Base-by-base conservation (phyloP, 2,888 invertebrate species). In the Acleris holmiana region DNA sequence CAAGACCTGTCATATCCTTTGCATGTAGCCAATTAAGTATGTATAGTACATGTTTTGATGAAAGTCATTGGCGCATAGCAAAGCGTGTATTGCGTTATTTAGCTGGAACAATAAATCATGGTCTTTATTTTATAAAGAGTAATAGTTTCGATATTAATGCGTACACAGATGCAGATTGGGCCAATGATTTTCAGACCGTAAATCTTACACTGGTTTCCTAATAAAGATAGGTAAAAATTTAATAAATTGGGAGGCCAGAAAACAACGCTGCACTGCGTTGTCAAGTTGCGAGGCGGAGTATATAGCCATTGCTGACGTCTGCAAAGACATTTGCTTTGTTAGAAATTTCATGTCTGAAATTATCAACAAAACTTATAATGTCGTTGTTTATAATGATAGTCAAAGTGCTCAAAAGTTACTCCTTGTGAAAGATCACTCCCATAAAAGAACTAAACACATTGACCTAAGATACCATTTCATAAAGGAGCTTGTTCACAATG, bases 11-110 rank as follows among this genome's bases (percentile, higher is more conserved):
- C 51, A 67, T 67, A n/a, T 35, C 67, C 6, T 65, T 53, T 46
- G 55, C 59, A 6, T 65, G 61, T 13, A 68, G 68, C 40, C 58
- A 55, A 8, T 23, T 68, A 13, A 62, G 65, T 51, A 58, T 62
- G 23, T 66, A 55, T 17, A 59, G 50, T 29, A 59, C 44, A 13
- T 55, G 51, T 55, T 54, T 55, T 51, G 25, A 47, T 21, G 40
- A 53, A 23, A n/a, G 40, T 48, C 67, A 67, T 49, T 68, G 50
- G 53, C 53, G 53, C n/a, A 17, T 10, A 10, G 51, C 51, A 2
- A 51, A 29, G 29, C 18, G 29, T 7, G 18, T 51, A 18, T 29
- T 51, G 10, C n/a, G 51, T n/a, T 51, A 51, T 18, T 29, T 51
- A 17, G n/a, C 8, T 7, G 51, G 40, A 6, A 51, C 51, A 10